A percentile compares a stretch with the other conserved stretches of the same genome.
phyloP scores from a whole-genome alignment of 1,140 invertebrate genomes.

The Sipha flava region DNA sequence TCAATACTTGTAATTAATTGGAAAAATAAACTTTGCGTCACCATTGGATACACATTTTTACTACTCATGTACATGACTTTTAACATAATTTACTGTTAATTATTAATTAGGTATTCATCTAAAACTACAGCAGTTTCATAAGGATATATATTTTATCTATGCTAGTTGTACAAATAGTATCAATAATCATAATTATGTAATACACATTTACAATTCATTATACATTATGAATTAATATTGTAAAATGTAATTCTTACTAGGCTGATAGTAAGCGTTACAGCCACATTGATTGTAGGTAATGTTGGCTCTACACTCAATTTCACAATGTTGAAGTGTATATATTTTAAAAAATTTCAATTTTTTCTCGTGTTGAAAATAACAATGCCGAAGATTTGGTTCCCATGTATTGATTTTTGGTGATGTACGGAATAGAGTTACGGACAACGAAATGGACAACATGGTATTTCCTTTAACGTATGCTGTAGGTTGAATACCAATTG shows the following conservation, averaged over 20 bases:
- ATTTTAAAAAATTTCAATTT: conserved; percentile 53
- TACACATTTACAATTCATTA: too few species aligned
- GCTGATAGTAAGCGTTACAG: conserved; percentile 33
- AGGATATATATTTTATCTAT: too few species aligned
- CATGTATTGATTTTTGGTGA: conserved; percentile 18
- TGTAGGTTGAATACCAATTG: neutral
- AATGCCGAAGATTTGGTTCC: conserved; percentile 40
- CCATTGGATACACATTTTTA: too few species aligned
- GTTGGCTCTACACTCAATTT: conserved; percentile 45
- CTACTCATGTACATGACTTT: too few species aligned
- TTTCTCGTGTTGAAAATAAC: conserved; percentile 55
- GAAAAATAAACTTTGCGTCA: too few species aligned
- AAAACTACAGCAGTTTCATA: too few species aligned
- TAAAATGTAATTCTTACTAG: conserved; percentile 27
- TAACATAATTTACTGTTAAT: too few species aligned
- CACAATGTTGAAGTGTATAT: conserved; percentile 45
- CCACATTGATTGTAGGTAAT: conserved; percentile 25
- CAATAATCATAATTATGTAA: too few species aligned
- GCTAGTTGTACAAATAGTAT: too few species aligned
- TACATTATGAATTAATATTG: too few species aligned
- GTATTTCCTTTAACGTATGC: neutral
- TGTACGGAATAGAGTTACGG: neutral
- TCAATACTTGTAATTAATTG: too few species aligned
- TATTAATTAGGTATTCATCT: too few species aligned
- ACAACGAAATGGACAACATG: neutral